Conservation (phyloP, 2,113 vertebrate genomes). For the Chaetops frenatus region DNA sequence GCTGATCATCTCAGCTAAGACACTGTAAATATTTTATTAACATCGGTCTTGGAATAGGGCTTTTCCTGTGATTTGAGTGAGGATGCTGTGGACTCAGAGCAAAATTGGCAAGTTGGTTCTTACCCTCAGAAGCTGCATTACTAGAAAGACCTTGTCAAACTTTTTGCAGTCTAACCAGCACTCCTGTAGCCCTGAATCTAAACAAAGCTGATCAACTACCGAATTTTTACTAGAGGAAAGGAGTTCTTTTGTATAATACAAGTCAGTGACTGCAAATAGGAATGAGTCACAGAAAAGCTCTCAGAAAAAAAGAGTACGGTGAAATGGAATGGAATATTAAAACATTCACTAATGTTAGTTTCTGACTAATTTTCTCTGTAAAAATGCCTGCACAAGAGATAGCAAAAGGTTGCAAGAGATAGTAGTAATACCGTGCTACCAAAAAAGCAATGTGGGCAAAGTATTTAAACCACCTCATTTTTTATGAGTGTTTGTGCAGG, state of each 20-base stretch:
- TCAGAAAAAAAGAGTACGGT: background rate
- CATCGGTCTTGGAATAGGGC: background rate
- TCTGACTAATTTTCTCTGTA: background rate
- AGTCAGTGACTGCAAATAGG: background rate
- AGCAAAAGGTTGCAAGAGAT: background rate
- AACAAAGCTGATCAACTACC: background rate
- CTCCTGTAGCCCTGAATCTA: background rate
- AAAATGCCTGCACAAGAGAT: background rate
- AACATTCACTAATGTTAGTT: background rate
- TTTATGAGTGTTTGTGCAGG: background rate
- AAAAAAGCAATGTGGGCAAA: background rate
- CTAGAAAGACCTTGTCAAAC: background rate
- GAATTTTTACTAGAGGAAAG: background rate
- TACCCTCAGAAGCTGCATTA: background rate
- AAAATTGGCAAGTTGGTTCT: background rate
- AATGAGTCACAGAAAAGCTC: background rate
- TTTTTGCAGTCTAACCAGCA: background rate
- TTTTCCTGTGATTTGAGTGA: background rate
- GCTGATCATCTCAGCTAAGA: background rate
- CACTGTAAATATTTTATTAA: background rate
- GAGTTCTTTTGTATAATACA: background rate
- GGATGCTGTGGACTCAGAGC: background rate
- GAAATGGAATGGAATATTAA: background rate
- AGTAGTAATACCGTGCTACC: background rate
- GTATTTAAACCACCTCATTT: background rate